A percentile compares a stretch with the other conserved stretches of the same genome.
These are phyloP conservation scores for Euphonia xanthogaster DNA, from an alignment of 2,797 vertebrate genomes.

Conservation along the genomic window DNA sequence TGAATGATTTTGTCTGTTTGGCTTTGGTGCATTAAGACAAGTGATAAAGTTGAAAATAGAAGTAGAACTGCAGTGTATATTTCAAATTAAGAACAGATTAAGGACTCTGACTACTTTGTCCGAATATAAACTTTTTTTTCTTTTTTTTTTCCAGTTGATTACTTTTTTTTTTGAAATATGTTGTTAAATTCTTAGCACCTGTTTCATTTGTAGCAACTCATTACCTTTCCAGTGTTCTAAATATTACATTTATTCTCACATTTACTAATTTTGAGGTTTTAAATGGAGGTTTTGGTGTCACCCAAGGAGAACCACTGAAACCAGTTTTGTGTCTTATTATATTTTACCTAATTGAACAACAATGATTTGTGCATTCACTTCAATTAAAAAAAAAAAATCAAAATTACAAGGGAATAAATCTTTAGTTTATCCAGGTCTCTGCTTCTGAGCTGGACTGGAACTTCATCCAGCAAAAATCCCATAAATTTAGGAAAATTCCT, in stretches of 20 bases:
- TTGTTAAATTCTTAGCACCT: background rate
- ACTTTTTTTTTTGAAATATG: background rate
- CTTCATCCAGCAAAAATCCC: background rate
- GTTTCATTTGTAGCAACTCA: background rate
- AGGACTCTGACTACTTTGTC: background rate
- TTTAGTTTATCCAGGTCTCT: background rate
- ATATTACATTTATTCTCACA: background rate
- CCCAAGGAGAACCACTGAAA: background rate
- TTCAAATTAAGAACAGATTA: background rate
- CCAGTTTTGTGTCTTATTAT: background rate
- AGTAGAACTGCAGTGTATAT: background rate
- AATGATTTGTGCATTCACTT: background rate
- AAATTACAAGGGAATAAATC: background rate
- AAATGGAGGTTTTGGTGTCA: slow-evolving; percentile 6
- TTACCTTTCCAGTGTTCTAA: background rate
- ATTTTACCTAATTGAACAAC: background rate
- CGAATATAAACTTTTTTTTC: background rate
- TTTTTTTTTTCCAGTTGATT: background rate
- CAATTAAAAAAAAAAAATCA: background rate
- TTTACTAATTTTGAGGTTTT: background rate
- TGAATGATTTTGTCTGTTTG: background rate
- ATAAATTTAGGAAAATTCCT: background rate
- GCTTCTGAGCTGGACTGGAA: background rate
- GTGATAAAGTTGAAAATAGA: background rate
- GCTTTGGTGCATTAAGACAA: background rate